Evolutionary conservation across 2,113 vertebrate genomes (phyloP).

Genomic region (Anoplopoma fimbria): DNA sequence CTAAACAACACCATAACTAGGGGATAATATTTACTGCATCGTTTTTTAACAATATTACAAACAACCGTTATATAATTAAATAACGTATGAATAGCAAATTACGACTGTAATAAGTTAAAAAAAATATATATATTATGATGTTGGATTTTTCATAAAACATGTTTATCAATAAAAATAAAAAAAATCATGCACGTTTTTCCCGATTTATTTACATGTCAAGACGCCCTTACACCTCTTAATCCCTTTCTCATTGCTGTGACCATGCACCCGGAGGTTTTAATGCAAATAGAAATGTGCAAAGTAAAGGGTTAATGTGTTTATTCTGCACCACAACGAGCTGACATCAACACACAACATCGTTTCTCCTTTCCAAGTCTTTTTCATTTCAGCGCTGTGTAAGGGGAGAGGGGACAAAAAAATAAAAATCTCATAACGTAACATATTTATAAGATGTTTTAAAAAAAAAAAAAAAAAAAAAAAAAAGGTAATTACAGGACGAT

Average conservation of each 20-base stretch:
- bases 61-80: neutral
- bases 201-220: conserved; percentile 1
- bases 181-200: neutral
- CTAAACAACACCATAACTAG: neutral
- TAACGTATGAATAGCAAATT: neutral
- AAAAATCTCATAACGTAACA: neutral
- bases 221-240: conserved; percentile 19
- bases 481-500: neutral
- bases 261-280: conserved; percentile 23
- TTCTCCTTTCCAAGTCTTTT: neutral
- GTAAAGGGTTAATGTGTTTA: conserved; percentile 32
- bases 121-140: too few species aligned
- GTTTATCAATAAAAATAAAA: neutral
- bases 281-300: conserved; percentile 33
- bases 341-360: neutral
- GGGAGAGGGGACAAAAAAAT: accelerated
- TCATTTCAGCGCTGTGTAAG: neutral
- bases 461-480: too few species aligned
- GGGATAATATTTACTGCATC: neutral
- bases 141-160: too few species aligned
- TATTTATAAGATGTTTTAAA: neutral
- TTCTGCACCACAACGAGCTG: neutral
- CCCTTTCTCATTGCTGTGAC: conserved; percentile 6
- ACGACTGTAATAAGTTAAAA: neutral
- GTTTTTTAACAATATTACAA: neutral